Base-by-base conservation (phyloP, 2,113 vertebrate genomes). In the Anhinga rufa region DNA sequence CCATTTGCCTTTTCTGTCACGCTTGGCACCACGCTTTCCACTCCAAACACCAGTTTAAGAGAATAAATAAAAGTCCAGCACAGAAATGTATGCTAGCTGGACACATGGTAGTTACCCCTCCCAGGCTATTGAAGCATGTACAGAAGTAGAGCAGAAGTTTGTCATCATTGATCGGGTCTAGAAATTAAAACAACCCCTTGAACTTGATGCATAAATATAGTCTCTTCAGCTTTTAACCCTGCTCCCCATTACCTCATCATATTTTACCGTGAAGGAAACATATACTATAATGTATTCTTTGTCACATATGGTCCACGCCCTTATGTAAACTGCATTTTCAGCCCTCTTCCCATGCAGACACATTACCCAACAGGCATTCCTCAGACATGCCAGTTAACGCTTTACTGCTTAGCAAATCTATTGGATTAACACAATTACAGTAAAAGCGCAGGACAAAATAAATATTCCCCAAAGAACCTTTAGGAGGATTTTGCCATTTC, bases 231-330 rank as follows among this genome's bases (percentile, higher is more conserved):
- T 94, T 96, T 97, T 94, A 96, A 94, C 89, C 91, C 77, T 92
- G 92, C 80, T 95, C 91, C 78, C 91, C 88, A 89, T 97, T 96
- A 97, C 91, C 92, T 96, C 96, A 97, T 92, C 90, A 5, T 92
- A 95, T 96, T 95, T 97, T 93, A 94, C 93, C 61, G 17, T 68
- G 94, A 91, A 95, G 88, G 95, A 97, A 97, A 95, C 93, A 46
- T 80, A 88, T 48, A 65, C 89, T 77, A 38, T 86, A 96, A 95
- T 94, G 68, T 96, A 93, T 97, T 94, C 96, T 95, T 92, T 97
- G 95, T 96, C 92, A 90, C 92, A 77, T 61, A 57, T 79, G 93
- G 75, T 48, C 94, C 62, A 28, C 92, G 14, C 96, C 95, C 97
- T 97, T 74, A 58, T 65, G 84, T 95, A 97, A 96, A 93, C 76